phyloP scores from a whole-genome alignment of 2,888 invertebrate genomes.

The Ochlodes sylvanus region DNA sequence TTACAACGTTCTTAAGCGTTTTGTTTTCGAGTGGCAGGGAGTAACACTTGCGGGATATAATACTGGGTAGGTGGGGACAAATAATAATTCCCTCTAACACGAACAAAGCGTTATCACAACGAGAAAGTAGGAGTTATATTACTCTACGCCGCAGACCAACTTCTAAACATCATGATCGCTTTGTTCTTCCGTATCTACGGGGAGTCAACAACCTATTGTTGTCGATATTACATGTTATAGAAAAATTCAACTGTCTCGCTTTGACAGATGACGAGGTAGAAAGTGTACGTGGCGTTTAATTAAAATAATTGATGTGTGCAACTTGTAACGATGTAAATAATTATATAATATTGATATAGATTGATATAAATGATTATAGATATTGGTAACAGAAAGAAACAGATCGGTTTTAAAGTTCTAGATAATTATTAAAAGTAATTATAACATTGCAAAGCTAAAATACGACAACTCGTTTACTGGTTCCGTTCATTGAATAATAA shows the following conservation, averaged over 20 bases:
- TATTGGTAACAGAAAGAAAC: slow-evolving; percentile 22
- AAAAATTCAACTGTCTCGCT: slow-evolving; percentile 36
- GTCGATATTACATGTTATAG: slow-evolving; percentile 36
- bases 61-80: slow-evolving; percentile 53
- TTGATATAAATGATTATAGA: no score
- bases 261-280: slow-evolving; percentile 33
- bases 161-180: slow-evolving; percentile 39
- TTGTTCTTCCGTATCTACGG: slow-evolving; percentile 31
- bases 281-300: slow-evolving; percentile 36
- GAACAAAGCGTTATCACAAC: slow-evolving; percentile 67
- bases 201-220: slow-evolving; percentile 32
- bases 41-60: slow-evolving; percentile 53
- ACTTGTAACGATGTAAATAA: slow-evolving; percentile 24
- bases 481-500: no score
- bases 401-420: no score
- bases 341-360: no score
- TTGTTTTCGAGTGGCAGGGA: slow-evolving; percentile 61
- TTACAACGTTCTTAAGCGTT: slow-evolving; percentile 34
- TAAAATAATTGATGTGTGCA: slow-evolving; percentile 33
- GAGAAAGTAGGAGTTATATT: slow-evolving; percentile 50
- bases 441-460: no score
- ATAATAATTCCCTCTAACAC: slow-evolving; percentile 64
- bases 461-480: no score
- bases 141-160: slow-evolving; percentile 44
- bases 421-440: no score